Evolutionary conservation across 64 coral and sea anemone genomes (phyloP).

Genomic region (Astreopora myriophthalma): DNA sequence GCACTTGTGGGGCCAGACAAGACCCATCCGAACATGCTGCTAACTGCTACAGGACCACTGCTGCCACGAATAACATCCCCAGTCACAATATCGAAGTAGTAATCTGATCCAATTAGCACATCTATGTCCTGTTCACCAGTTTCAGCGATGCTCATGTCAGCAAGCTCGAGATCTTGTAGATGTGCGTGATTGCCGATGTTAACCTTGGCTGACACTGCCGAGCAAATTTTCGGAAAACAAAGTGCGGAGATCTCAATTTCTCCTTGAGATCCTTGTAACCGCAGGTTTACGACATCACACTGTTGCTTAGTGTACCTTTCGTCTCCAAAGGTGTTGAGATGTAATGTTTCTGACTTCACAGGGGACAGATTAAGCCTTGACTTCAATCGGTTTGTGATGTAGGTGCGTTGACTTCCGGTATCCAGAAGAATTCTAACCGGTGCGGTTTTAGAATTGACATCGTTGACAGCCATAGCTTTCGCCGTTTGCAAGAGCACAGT

Average conservation of each 20-base stretch:
- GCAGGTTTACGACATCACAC: conserved; percentile 35
- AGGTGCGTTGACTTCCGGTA: conserved; percentile 44
- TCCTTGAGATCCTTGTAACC: conserved; percentile 22
- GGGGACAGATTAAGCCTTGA: conserved; percentile 26
- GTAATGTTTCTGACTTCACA: conserved; percentile 1
- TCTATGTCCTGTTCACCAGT: background rate
- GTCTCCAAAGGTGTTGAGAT: conserved; percentile 48
- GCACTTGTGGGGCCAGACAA: conserved; percentile 53
- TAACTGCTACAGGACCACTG: conserved; percentile 60
- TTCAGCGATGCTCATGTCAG: conserved; percentile 21
- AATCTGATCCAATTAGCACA: conserved; percentile 62
- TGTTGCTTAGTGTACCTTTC: conserved; percentile 38
- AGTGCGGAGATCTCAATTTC: conserved; percentile 35
- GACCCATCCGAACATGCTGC: conserved; percentile 66
- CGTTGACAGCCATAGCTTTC: background rate
- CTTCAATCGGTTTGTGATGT: conserved; percentile 21
- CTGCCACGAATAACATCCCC: conserved; percentile 40
- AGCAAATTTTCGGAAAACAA: conserved; percentile 43
- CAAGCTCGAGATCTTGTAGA: conserved; percentile 36
- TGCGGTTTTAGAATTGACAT: background rate
- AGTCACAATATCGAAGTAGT: conserved; percentile 73
- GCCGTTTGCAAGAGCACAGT: background rate
- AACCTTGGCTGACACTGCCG: background rate
- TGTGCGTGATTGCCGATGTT: conserved; percentile 11
- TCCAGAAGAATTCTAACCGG: conserved; percentile 13